Evolutionary conservation across 2,888 invertebrate genomes (phyloP).

Genomic region (Lasioglossum lativentre): DNA sequence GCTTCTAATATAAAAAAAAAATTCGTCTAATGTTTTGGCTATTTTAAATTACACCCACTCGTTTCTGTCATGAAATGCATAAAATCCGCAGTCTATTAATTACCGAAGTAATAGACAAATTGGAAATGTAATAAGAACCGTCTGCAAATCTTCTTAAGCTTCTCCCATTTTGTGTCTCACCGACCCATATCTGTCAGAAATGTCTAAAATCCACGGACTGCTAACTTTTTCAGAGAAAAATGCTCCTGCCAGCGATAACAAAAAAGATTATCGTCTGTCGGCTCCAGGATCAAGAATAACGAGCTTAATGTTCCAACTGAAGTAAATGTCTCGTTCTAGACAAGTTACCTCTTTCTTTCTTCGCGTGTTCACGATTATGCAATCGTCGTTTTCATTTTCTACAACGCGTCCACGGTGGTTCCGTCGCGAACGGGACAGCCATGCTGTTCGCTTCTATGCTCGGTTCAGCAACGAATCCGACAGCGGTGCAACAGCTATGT

Average conservation of each 20-base stretch:
- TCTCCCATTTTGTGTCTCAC: neutral
- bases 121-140: neutral
- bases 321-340: neutral
- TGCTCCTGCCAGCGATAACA: neutral
- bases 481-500: neutral
- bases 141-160: neutral
- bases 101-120: too few relatives aligned
- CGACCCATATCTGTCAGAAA: neutral
- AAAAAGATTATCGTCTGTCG: neutral
- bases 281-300: neutral
- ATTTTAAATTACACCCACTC: too few relatives aligned
- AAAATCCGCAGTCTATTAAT: too few relatives aligned
- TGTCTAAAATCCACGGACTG: neutral
- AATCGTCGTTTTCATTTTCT: neutral
- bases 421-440: neutral
- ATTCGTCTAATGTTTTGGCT: too few relatives aligned
- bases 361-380: neutral
- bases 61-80: too few relatives aligned
- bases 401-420: neutral
- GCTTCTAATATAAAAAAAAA: too few relatives aligned
- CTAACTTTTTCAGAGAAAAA: neutral
- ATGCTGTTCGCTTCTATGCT: neutral
- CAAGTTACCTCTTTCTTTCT: neutral
- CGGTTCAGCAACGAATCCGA: conserved; percentile 8
- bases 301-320: neutral